These are phyloP conservation scores for Thamnophis elegans DNA, from an alignment of 2,797 vertebrate species.

Conservation along the genomic window DNA sequence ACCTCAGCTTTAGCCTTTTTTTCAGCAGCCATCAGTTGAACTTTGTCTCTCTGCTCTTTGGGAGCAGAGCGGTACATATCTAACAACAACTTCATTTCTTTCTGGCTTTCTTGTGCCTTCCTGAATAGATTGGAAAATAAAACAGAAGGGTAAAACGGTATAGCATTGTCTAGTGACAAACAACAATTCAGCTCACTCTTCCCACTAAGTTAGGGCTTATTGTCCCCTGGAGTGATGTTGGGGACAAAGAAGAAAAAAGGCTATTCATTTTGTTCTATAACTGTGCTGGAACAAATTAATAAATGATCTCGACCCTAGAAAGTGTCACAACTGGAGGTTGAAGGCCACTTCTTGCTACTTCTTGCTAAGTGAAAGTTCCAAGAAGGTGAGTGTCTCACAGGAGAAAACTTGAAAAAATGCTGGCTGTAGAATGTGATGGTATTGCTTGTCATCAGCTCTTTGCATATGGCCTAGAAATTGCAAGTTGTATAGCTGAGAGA, in stretches of 20 bases:
- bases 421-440: not conserved
- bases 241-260: not conserved
- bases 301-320: no score
- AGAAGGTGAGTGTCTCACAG: not conserved
- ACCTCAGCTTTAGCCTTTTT: slow-evolving; percentile 97
- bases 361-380: not conserved
- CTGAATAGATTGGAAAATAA: slow-evolving; percentile 63
- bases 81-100: slow-evolving; percentile 95
- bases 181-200: not conserved
- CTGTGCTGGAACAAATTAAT: not conserved
- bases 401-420: not conserved
- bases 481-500: not conserved
- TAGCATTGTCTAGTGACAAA: not conserved
- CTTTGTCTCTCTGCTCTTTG: slow-evolving; percentile 97
- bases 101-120: slow-evolving; percentile 95
- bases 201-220: fast-evolving
- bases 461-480: not conserved
- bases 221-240: not conserved
- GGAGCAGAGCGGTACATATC: slow-evolving; percentile 98
- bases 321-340: not conserved
- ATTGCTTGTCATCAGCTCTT: no score
- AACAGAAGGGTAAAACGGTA: not conserved
- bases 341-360: not conserved
- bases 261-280: not conserved
- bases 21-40: slow-evolving; percentile 97